Evolutionary conservation across 2,888 invertebrate species (phyloP).

Genomic region (Drosophila fulvimacula): DNA sequence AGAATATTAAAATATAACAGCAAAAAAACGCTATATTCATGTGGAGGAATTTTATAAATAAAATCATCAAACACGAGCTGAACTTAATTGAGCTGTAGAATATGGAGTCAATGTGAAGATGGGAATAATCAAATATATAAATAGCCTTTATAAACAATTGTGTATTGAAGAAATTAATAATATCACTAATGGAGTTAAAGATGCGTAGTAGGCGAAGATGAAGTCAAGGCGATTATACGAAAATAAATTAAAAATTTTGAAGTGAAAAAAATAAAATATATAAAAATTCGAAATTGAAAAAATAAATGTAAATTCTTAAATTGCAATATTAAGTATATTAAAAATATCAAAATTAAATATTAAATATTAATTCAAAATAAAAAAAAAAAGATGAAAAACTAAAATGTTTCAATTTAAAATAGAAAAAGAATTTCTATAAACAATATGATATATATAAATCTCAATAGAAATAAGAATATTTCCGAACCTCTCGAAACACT

Average conservation of each 20-base stretch:
- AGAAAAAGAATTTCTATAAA: too few relatives aligned
- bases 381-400: too few relatives aligned
- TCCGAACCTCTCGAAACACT: neutral
- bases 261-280: neutral
- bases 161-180: neutral
- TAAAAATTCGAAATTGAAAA: neutral
- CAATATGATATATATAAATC: too few relatives aligned
- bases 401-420: too few relatives aligned
- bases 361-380: too few relatives aligned
- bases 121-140: neutral
- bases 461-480: too few relatives aligned
- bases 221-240: neutral
- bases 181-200: neutral
- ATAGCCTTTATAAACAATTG: neutral
- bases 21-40: neutral
- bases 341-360: too few relatives aligned
- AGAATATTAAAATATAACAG: conserved; percentile 7
- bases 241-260: neutral
- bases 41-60: neutral
- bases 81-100: neutral
- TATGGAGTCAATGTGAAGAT: neutral
- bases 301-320: neutral
- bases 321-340: too few relatives aligned
- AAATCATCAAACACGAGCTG: neutral
- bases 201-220: neutral